Evolutionary conservation across 1,140 invertebrate genomes (phyloP), one percentile per base, ranked within the genome.

Genomic region (Eupristina koningsbergeri): DNA sequence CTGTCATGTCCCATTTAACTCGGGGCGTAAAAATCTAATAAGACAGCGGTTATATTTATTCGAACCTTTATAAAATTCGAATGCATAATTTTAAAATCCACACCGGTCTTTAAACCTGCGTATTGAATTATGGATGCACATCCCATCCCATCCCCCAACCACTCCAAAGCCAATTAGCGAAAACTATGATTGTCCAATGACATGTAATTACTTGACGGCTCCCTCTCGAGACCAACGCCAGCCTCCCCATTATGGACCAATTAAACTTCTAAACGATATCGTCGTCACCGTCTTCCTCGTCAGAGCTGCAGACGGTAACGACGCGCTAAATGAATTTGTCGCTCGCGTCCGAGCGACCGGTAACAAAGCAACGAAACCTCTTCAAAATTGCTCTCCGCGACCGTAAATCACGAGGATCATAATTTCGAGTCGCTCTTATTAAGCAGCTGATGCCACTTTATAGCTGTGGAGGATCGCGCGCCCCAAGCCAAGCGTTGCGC

Each of bases 261-360:
- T 75, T 50, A 75, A 53, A 53, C 2, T 0, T 53, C 45, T 34
- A 26, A 69, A 31, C 39, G 77, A 69, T 61, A 63, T 78, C 34
- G 22, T 39, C 53, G 22, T 29, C 26, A 39, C 22, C 36, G 22
- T 73, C 11, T 3, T 26, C 26, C 22, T 5, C 22, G 53, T 58
- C 13, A 9, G 22, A 58, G 26, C 22, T 26, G 26, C 22, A 19
- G 53, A 29, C n/a, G 45, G 31, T 75, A 47, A 50, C 69, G 50
- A 74, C 9, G 69, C 80, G 67, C 63, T 81, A 74, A 81, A 36
- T 74, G 39, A 81, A 81, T 81, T 58, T 53, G 34, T 58, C n/a
- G 34, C 31, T 26, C 39, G 67, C n/a, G 29, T 73, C 53, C 34
- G 53, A 73, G 34, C 41, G 22, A 1, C 73, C 34, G 7, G 22